Conservation (phyloP, 2,888 invertebrate genomes). For the Acanthosepion lycidas region DNA sequence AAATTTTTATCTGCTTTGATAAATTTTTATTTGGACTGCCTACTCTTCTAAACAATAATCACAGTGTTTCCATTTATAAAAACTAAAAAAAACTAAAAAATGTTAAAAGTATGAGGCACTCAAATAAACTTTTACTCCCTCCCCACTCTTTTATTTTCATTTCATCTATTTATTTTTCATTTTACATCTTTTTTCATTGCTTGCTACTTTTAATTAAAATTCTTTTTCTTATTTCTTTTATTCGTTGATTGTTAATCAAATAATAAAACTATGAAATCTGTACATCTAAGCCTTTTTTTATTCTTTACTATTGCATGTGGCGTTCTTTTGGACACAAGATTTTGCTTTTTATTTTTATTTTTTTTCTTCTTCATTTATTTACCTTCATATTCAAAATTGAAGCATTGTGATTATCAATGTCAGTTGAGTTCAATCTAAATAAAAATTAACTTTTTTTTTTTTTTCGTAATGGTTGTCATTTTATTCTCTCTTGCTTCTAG, state of each 20-base stretch:
- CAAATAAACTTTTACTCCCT: neutral
- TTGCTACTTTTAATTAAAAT: neutral
- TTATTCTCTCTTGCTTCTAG: neutral
- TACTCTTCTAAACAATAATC: slow-evolving; percentile 4
- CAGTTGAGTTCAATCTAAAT: neutral
- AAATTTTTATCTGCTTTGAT: neutral
- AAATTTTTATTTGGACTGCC: neutral
- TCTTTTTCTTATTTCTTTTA: neutral
- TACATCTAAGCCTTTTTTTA: neutral
- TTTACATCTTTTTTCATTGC: neutral
- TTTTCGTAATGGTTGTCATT: neutral
- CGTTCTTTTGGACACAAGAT: neutral
- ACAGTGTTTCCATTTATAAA: neutral
- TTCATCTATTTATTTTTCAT: neutral
- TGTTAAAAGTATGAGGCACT: neutral
- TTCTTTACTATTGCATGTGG: neutral
- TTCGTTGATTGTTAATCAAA: neutral
- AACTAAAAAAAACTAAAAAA: neutral
- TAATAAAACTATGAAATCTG: neutral
- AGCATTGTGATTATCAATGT: neutral
- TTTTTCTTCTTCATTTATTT: neutral
- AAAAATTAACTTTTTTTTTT: neutral
- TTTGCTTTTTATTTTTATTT: neutral
- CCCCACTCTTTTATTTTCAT: neutral
- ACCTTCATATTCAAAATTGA: neutral